These are phyloP conservation scores for Myzus persicae DNA, from an alignment of 1,140 invertebrate genomes.

Conservation along the genomic window DNA sequence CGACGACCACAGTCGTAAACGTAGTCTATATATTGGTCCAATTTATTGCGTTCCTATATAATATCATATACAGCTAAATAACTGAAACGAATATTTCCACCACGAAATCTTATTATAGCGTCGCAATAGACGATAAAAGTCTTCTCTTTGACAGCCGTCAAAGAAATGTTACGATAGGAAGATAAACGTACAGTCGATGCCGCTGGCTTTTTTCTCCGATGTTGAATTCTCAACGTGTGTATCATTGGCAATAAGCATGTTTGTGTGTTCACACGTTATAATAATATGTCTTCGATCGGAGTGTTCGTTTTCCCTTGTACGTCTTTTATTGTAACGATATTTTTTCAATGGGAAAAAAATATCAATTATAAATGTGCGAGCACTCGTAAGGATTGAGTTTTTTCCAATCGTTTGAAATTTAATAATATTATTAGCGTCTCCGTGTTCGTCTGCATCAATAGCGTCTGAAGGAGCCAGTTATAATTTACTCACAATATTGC, in stretches of 20 bases:
- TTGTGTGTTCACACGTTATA: background rate
- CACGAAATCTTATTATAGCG: background rate
- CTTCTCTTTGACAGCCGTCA: conserved; percentile 7
- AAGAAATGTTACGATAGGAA: background rate
- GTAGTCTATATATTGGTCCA: background rate
- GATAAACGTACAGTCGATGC: conserved; percentile 5
- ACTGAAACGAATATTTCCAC: conserved; percentile 12
- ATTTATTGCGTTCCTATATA: background rate
- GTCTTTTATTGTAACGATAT: background rate
- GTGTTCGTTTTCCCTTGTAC: background rate
- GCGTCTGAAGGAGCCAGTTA: background rate
- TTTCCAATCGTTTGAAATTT: background rate
- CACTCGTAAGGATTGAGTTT: background rate
- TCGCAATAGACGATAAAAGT: background rate
- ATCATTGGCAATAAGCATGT: background rate
- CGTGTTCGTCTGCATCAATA: background rate
- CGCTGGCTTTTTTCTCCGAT: background rate
- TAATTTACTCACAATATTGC: background rate
- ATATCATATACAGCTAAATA: conserved; percentile 2
- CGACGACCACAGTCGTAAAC: background rate
- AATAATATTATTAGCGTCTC: background rate
- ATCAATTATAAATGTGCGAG: background rate
- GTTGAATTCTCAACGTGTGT: background rate
- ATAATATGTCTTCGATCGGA: background rate
- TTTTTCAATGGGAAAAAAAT: background rate